A percentile compares a stretch with the other conserved stretches of the same genome.
Conservation (phyloP, 2,888 invertebrate genomes). For the Metallyticus violacea region DNA sequence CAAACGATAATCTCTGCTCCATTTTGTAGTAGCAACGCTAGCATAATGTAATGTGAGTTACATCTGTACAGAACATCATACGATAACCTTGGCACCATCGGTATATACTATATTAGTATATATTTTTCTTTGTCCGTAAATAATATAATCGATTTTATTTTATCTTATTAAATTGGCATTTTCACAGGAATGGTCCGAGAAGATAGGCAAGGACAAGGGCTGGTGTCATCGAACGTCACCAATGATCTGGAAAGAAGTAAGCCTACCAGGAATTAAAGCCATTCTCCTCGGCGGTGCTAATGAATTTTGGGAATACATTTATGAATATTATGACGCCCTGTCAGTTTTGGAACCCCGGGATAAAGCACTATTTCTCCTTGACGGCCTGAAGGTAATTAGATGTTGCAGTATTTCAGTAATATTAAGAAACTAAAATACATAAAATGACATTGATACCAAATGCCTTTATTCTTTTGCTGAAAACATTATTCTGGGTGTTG, state of each 20-base stretch:
- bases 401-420: no score
- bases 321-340: constrained; percentile 55
- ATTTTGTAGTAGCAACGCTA: no score
- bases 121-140: neutral
- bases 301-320: constrained; percentile 61
- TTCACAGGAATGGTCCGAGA: constrained; percentile 51
- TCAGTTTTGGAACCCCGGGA: constrained; percentile 42
- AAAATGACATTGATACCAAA: no score
- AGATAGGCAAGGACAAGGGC: constrained; percentile 51
- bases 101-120: neutral
- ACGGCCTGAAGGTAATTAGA: constrained; percentile 39
- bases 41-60: no score
- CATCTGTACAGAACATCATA: no score
- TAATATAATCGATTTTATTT: no score
- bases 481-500: no score
- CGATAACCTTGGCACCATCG: no score
- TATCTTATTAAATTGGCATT: no score
- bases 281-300: constrained; percentile 58
- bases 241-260: constrained; percentile 60
- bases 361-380: constrained; percentile 38
- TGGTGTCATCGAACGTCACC: constrained; percentile 58
- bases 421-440: no score
- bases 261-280: constrained; percentile 54
- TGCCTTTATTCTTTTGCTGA: no score
- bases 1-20: no score